Evolutionary conservation across 1,140 invertebrate species (phyloP), one percentile per base, ranked within the genome.

Genomic region (Cotesia chilonis): DNA sequence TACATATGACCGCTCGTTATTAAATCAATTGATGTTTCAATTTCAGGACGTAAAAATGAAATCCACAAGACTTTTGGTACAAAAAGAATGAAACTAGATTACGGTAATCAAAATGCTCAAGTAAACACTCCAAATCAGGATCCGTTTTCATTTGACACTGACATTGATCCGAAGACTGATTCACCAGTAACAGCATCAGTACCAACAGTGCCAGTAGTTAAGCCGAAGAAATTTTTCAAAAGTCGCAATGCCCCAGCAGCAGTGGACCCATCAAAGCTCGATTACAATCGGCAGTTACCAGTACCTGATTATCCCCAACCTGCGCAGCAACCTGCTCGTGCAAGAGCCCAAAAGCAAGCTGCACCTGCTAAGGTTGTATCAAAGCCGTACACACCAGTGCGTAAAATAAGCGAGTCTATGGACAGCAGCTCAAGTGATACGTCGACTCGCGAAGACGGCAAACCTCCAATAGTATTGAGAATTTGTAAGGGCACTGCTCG

Each of bases 181-280:
- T 17, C 64, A 47, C 76, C 75, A 20, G 74, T 87, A 55, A 67
- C 77, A 12, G 67, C 78, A n/a, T 47, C 75, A 17, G 70, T 78
- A 7, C 7, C 88, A 64, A 68, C 78, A 28, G 63, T 76, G 17
- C 68, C 77, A 12, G 71, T 80, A 36, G 68, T 77, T 36, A 95
- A 94, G 81, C 94, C 94, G 59, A 95, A 95, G 78, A 96, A 96
- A 81, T 96, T 96, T 86, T 96, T 96, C 82, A 96, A 96, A 82
- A 95, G 94, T 79, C 89, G 95, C 38, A 94, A 93, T 84, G 86
- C 89, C 2, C 83, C 89, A 12, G 80, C 89, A 12, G 80, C 74
- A 4, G 51, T 76, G n/a, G 82, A 76, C 20, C 28, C 64, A 74
- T 14, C 9, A 12, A 64, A 51, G 59, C 35, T 87, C 4, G 89